phyloP scores from a whole-genome alignment of 2,113 vertebrate genomes.

The Xiphophorus couchianus region DNA sequence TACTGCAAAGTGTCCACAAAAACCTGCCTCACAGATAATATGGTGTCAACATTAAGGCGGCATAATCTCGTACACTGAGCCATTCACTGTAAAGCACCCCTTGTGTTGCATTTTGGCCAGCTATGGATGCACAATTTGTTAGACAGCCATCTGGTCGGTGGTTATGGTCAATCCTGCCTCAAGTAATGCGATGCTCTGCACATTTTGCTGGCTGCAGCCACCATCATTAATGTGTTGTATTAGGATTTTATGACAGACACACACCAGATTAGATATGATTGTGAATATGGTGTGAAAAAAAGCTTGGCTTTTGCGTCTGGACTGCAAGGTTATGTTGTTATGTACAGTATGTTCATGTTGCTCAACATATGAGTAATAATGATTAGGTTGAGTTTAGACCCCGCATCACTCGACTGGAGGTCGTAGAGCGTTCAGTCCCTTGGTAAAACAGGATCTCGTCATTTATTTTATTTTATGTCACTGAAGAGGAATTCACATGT shows the following conservation, averaged over 20 bases:
- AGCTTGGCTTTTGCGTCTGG: not conserved
- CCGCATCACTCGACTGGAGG: slow-evolving; percentile 54
- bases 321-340: not conserved
- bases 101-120: not conserved
- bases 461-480: slow-evolving; percentile 41
- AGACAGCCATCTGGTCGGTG: not conserved
- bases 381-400: slow-evolving; percentile 32
- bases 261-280: too few relatives aligned
- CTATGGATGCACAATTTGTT: not conserved
- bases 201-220: not conserved
- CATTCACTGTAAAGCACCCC: not conserved
- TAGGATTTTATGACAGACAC: too few relatives aligned
- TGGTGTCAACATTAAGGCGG: not conserved
- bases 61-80: slow-evolving; percentile 3
- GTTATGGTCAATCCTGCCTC: not conserved
- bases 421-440: slow-evolving; percentile 20
- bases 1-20: slow-evolving; percentile 16
- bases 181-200: not conserved
- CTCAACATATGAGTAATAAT: not conserved
- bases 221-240: too few relatives aligned
- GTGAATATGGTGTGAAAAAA: not conserved
- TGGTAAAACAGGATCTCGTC: slow-evolving; percentile 21
- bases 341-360: not conserved
- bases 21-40: slow-evolving; percentile 18
- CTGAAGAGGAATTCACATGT: slow-evolving; percentile 17